Evolutionary conservation across 2,113 vertebrate genomes (phyloP).

Genomic region (Accipiter virgatus): DNA sequence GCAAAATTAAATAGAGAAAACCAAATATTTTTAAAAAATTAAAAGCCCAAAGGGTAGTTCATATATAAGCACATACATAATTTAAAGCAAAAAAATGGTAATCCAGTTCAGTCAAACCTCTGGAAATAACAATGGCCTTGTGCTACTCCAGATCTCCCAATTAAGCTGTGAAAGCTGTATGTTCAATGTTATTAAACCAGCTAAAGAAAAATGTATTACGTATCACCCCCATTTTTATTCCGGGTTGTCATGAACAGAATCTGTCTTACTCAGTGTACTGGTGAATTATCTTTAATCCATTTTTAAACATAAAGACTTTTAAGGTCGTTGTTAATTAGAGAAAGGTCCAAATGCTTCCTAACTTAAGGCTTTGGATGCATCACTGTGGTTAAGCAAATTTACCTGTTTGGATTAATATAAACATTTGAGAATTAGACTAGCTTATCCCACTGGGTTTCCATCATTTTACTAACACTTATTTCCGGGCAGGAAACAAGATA

Average conservation of each 20-base stretch:
- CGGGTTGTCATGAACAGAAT: background rate
- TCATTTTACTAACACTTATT: background rate
- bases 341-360: background rate
- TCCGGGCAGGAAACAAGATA: background rate
- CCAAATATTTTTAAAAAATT: background rate
- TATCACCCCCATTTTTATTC: background rate
- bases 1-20: background rate
- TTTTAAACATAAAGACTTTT: conserved; percentile 5
- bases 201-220: background rate
- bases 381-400: background rate
- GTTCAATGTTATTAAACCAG: background rate
- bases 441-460: background rate
- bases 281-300: background rate
- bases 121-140: background rate
- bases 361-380: background rate
- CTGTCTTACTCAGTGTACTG: background rate
- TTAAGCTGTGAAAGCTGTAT: background rate
- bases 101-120: background rate
- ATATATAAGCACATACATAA: background rate
- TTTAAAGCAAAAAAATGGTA: background rate
- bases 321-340: conserved; percentile 29
- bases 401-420: conserved; percentile 20
- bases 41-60: background rate
- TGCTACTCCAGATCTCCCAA: background rate
- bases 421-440: conserved; percentile 1